Evolutionary conservation across 2,888 invertebrate species (phyloP), one percentile per base, ranked within the genome.

Genomic region (Molorchus minor): DNA sequence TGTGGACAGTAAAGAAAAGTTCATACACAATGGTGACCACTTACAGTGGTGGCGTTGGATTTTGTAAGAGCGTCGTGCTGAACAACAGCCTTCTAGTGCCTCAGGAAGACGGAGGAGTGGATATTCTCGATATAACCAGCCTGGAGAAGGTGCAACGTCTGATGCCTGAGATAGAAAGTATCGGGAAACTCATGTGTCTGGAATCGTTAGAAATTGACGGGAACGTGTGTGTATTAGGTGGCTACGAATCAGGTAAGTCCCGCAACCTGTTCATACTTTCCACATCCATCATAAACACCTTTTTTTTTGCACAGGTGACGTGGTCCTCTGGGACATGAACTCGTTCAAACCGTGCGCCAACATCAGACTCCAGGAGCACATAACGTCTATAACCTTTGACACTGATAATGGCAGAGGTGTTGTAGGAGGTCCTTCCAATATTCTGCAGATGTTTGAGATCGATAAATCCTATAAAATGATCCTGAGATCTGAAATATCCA

Each of bases 371-470:
- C 83, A 86, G 15, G 85, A 88, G 65, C 89, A 87, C 73, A 87
- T 91, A 0, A 86, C 91, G 82, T 85, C 90, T 0, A 79, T 92
- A 25, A 90, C 91, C 76, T 92, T 88, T 72, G 89, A 92, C 75
- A 76, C 84, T 2, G 81, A 83, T 20, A 85, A 85, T 44, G 85
- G 86, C 75, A 84, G 86, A 56, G 92, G 91, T 47, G 84, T 92
- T 55, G 83, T 88, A 60, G 91, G 89, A 3, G 86, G 85, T 69
- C 82, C 86, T 43, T 86, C 87, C 20, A 83, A 88, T 75, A 82
- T 83, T 72, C 81, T 90, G 12, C 60, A 67, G 35, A 33, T 65
- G 12, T 69, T 69, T 35, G 82, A 78, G 66, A 83, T 88, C 38
- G 83, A 81, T 77, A 83, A 82, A 76, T 82, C 83, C 78, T 82